These are phyloP conservation scores for Dicrostonyx torquatus DNA, from an alignment of 2,797 vertebrate species.

Conservation along the genomic window DNA sequence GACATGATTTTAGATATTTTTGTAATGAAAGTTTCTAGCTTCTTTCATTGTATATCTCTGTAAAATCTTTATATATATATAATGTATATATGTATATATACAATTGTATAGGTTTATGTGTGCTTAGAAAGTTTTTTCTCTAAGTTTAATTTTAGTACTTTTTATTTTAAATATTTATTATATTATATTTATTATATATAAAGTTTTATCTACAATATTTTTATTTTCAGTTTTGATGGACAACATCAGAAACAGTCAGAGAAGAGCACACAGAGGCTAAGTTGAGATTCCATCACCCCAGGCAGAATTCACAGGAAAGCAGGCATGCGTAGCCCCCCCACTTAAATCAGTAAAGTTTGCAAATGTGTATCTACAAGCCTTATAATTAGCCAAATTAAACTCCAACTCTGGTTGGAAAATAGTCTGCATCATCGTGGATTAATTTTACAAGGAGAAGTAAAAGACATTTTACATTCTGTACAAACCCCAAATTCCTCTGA, in stretches of 20 bases:
- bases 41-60: background rate
- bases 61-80: too few relatives aligned
- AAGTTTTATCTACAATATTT: background rate
- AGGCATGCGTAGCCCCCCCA: background rate
- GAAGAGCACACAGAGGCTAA: background rate
- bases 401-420: background rate
- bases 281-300: background rate
- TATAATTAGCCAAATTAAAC: background rate
- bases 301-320: background rate
- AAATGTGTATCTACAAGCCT: background rate
- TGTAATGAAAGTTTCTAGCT: background rate
- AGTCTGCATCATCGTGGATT: background rate
- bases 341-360: background rate
- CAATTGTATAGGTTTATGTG: background rate
- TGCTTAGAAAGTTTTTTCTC: background rate
- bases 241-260: background rate
- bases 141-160: background rate
- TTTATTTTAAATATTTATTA: background rate
- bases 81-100: too few relatives aligned
- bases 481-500: constrained; percentile 2
- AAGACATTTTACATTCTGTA: constrained; percentile 12
- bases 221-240: background rate
- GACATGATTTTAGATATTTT: background rate
- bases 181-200: background rate
- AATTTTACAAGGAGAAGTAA: constrained; percentile 34